Percentiles rank a stretch among this genome's conserved stretches.
Evolutionary conservation across 2,888 invertebrate species (phyloP).

Genomic region (Clitarchus hookeri): DNA sequence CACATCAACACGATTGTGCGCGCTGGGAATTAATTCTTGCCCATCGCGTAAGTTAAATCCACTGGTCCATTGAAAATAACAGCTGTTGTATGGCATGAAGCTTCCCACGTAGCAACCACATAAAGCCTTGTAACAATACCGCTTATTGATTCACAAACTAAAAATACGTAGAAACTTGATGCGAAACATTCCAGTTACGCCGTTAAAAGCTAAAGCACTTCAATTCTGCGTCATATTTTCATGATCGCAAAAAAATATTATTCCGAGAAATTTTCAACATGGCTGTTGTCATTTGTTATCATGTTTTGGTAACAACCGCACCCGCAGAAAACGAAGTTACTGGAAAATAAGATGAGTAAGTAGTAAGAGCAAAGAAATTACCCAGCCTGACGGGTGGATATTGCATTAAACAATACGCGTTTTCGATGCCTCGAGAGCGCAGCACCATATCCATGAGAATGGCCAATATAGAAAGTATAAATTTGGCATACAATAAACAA

Average conservation of each 20-base stretch:
- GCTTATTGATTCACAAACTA: not conserved
- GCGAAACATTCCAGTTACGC: not conserved
- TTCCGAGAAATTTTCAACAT: not conserved
- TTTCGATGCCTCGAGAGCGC: too few species aligned
- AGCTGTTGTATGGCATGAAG: not conserved
- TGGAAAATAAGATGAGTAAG: too few species aligned
- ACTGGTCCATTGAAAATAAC: not conserved
- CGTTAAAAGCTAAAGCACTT: not conserved
- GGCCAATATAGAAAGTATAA: too few species aligned
- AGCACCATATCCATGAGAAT: too few species aligned
- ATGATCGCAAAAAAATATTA: not conserved
- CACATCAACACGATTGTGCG: constrained; percentile 11
- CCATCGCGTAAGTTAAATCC: too few species aligned
- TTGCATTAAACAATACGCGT: too few species aligned
- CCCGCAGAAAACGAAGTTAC: not conserved
- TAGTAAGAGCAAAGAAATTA: too few species aligned
- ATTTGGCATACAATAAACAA: too few species aligned
- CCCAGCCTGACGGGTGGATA: too few species aligned
- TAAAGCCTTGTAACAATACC: not conserved
- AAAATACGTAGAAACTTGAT: not conserved
- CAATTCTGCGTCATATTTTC: not conserved
- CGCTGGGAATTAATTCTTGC: too few species aligned
- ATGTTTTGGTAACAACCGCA: not conserved
- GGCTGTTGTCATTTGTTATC: not conserved
- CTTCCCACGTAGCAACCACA: not conserved